phyloP scores from a whole-genome alignment of 1,140 invertebrate genomes.

The Apis dorsata region DNA sequence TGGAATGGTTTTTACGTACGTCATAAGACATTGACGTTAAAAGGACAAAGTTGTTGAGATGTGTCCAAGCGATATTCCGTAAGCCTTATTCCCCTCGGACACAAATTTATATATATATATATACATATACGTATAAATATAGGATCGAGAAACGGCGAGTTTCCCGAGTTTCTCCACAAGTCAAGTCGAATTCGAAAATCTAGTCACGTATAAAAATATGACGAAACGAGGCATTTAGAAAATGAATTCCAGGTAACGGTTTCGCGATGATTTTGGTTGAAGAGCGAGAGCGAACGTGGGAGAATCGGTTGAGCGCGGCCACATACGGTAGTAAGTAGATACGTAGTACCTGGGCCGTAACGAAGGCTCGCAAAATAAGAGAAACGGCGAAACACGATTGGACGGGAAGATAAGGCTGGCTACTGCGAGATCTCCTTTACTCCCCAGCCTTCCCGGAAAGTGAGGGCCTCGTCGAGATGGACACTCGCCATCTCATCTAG shows the following conservation, averaged over 20 bases:
- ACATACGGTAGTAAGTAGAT: constrained; percentile 39
- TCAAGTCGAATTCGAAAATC: neutral
- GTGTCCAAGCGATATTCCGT: neutral
- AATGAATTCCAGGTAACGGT: neutral
- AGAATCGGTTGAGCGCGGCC: neutral
- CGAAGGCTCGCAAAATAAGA: constrained; percentile 66
- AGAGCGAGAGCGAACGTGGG: neutral
- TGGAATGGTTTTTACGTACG: constrained; percentile 3
- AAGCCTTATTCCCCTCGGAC: neutral
- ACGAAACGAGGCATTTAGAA: neutral
- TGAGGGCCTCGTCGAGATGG: constrained; percentile 62
- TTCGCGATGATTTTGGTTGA: neutral
- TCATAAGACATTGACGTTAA: neutral
- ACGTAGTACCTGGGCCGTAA: constrained; percentile 51
- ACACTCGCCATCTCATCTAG: constrained; percentile 69
- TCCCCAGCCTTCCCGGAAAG: constrained; percentile 69
- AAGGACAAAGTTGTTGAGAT: neutral
- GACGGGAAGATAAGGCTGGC: constrained; percentile 66
- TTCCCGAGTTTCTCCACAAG: neutral
- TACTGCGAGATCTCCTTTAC: constrained; percentile 67
- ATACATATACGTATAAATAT: no score
- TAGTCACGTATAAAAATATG: neutral
- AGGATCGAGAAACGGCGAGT: no score
- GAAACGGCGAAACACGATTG: constrained; percentile 67
- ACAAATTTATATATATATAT: neutral